Percentiles rank a stretch among this genome's conserved stretches.
phyloP scores from a whole-genome alignment of 1,140 invertebrate species.

The Drosophila ambigua region DNA sequence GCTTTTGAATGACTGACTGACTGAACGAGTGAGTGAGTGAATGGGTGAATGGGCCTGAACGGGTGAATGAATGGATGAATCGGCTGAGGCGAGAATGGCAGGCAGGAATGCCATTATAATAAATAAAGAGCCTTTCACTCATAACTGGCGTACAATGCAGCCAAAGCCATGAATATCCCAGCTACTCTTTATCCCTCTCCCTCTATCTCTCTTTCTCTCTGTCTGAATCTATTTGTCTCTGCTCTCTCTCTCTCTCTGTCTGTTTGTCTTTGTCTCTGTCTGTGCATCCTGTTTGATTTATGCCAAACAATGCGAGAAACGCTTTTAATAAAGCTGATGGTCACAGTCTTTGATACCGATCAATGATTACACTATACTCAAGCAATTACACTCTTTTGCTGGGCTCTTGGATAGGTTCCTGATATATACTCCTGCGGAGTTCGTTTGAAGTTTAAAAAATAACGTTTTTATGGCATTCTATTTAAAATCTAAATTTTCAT shows the following conservation, averaged over 20 bases:
- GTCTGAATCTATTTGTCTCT: conserved; percentile 17
- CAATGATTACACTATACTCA: conserved; percentile 30
- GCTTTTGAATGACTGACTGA: conserved; percentile 43
- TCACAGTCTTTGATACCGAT: conserved; percentile 39
- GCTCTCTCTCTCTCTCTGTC: conserved; percentile 8
- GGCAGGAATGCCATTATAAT: conserved; percentile 76
- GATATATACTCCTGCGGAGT: neutral
- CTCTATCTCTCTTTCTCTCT: conserved; percentile 5
- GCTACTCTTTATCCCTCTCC: no score
- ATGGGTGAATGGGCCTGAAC: conserved; percentile 56
- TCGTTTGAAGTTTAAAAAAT: no score
- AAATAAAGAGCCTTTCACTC: conserved; percentile 80
- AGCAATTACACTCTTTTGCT: no score
- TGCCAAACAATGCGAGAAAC: conserved; percentile 61
- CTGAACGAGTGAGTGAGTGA: conserved; percentile 41
- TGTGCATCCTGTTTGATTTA: conserved; percentile 50
- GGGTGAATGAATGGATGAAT: conserved; percentile 57
- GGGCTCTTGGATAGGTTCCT: no score
- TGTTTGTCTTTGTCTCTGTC: conserved; percentile 2
- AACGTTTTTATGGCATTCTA: no score
- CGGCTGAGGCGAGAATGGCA: conserved; percentile 13
- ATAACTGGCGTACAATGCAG: conserved; percentile 73
- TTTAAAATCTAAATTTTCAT: no score
- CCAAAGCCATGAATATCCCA: conserved; percentile 62
- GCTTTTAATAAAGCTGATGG: conserved; percentile 74